phyloP scores from a whole-genome alignment of 2,113 vertebrate species.

The Peucedramus taeniatus region DNA sequence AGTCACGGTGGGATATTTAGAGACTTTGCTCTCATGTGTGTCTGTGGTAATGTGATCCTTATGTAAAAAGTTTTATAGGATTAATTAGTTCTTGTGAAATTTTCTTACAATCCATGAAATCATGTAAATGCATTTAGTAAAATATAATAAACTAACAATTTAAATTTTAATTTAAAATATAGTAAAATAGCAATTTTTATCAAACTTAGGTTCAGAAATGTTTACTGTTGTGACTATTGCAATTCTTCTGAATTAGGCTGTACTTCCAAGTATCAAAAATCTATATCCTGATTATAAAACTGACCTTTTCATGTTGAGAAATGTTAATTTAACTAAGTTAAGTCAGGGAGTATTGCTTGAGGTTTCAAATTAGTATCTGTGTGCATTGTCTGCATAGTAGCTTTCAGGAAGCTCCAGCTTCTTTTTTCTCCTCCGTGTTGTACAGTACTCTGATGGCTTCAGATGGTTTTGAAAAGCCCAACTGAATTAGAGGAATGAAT shows the following conservation, averaged over 20 bases:
- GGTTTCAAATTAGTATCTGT: background rate
- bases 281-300: background rate
- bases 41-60: background rate
- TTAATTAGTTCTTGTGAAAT: background rate
- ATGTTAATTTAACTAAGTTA: background rate
- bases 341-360: background rate
- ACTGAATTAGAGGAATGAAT: background rate
- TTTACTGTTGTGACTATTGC: background rate
- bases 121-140: background rate
- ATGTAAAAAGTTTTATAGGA: background rate
- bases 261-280: background rate
- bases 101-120: background rate
- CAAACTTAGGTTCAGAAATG: background rate
- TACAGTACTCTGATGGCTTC: background rate
- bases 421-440: background rate
- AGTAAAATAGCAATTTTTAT: background rate
- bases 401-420: background rate
- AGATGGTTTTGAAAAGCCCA: background rate
- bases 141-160: background rate
- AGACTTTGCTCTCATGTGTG: background rate
- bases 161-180: too few species aligned
- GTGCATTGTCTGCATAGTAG: background rate
- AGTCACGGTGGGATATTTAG: background rate
- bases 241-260: background rate
- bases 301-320: background rate